These are phyloP conservation scores for Macroteleia sp. DNA, from an alignment of 2,888 invertebrate species.

Conservation along the genomic window DNA sequence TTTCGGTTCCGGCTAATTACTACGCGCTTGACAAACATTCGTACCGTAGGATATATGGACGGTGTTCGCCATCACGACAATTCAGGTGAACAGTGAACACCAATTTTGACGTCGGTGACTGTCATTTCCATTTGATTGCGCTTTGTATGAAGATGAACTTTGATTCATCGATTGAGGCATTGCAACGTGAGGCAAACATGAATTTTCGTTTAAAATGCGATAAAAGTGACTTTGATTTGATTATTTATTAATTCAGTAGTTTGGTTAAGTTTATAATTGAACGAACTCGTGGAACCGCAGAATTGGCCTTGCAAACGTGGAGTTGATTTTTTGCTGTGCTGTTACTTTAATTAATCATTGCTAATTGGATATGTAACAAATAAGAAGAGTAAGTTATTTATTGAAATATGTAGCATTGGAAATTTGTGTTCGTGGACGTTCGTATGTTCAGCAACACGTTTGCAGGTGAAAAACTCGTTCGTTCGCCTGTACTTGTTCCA, in stretches of 20 bases:
- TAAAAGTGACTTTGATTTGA: background rate
- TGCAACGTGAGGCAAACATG: no score
- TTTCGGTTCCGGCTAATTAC: background rate
- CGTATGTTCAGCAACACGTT: conserved; percentile 25
- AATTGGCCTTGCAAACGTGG: background rate
- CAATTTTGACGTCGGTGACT: background rate
- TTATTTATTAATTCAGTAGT: no score
- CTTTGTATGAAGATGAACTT: no score
- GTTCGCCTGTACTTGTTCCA: conserved; percentile 24
- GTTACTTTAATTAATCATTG: conserved; percentile 9
- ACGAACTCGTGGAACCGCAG: background rate
- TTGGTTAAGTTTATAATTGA: no score
- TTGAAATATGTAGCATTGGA: background rate
- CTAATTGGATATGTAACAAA: conserved; percentile 2
- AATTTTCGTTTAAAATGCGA: background rate
- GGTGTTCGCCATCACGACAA: conserved; percentile 6
- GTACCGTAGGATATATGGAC: conserved; percentile 50
- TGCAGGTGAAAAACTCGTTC: conserved; percentile 41
- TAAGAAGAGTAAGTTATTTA: background rate
- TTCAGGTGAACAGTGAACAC: conserved; percentile 47
- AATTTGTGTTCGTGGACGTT: conserved; percentile 37
- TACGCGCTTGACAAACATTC: background rate
- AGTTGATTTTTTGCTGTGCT: conserved; percentile 1
- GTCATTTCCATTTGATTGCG: no score
- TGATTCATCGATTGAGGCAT: no score